phyloP scores from a whole-genome alignment of 2,113 vertebrate species.

The Gymnocephalus cernua region DNA sequence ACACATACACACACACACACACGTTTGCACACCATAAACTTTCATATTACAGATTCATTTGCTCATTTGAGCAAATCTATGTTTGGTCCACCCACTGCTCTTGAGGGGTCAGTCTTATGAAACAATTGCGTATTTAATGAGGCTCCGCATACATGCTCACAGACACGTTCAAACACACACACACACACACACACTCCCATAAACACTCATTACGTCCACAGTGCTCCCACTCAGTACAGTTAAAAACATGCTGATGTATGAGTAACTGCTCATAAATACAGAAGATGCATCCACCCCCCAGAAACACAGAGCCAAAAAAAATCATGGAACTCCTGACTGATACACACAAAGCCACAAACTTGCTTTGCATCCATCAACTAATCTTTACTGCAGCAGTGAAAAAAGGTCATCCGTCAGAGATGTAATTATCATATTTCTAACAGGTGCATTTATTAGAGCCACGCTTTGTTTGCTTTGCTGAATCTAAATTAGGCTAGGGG shows the following conservation, averaged over 20 bases:
- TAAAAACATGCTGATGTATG: conserved; percentile 79
- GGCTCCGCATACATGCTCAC: conserved; percentile 47
- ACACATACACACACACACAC: background rate
- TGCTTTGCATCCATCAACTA: conserved; percentile 55
- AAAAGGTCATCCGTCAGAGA: conserved; percentile 71
- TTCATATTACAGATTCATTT: conserved; percentile 60
- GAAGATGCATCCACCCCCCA: conserved; percentile 60
- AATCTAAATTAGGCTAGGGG: conserved; percentile 71
- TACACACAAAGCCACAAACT: conserved; percentile 14
- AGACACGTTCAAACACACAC: conserved; percentile 11
- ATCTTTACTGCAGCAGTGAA: conserved; percentile 61
- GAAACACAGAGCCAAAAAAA: conserved; percentile 48
- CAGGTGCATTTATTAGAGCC: conserved; percentile 73
- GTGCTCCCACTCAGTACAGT: conserved; percentile 73
- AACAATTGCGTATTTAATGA: conserved; percentile 77
- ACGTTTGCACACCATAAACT: conserved; percentile 45
- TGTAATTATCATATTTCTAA: conserved; percentile 78
- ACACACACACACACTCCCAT: conserved; percentile 22
- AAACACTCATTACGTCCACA: conserved; percentile 37
- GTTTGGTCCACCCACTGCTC: conserved; percentile 72
- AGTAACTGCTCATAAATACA: conserved; percentile 76
- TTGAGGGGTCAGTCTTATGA: conserved; percentile 75
- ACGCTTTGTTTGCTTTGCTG: conserved; percentile 76
- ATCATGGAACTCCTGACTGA: conserved; percentile 51
- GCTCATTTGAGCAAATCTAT: conserved; percentile 68